Conservation (phyloP, 2,888 invertebrate genomes). For the Drosophila kambysellisi region DNA sequence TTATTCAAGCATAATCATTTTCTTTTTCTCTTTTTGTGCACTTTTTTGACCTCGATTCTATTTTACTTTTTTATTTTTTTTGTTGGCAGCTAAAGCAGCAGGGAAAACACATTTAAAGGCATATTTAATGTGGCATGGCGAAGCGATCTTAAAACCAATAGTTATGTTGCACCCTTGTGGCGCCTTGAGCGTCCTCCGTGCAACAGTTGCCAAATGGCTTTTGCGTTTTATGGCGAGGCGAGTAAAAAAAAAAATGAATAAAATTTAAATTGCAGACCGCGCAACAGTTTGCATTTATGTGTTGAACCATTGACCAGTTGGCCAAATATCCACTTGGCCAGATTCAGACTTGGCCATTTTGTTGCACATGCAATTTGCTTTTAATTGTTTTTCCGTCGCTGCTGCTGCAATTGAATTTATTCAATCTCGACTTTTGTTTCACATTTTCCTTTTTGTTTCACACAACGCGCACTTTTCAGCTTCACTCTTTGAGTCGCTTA, state of each 20-base stretch:
- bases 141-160: constrained; percentile 72
- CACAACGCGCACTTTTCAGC: constrained; percentile 42
- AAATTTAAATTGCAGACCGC: constrained; percentile 57
- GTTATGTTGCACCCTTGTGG: constrained; percentile 25
- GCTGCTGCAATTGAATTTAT: constrained; percentile 37
- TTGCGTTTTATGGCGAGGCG: constrained; percentile 56
- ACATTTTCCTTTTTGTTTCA: constrained; percentile 10
- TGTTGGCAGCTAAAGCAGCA: constrained; percentile 29
- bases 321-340: constrained; percentile 32
- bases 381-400: constrained; percentile 55
- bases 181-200: constrained; percentile 36
- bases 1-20: constrained; percentile 33
- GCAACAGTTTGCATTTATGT: constrained; percentile 81
- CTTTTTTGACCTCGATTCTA: constrained; percentile 29
- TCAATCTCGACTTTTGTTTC: constrained; percentile 37
- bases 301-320: constrained; percentile 11
- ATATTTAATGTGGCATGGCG: constrained; percentile 71
- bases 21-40: constrained; percentile 36
- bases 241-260: constrained; percentile 50
- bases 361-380: constrained; percentile 52
- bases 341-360: constrained; percentile 4
- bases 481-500: constrained; percentile 38
- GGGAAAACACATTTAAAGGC: constrained; percentile 60
- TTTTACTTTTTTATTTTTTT: constrained; percentile 2
- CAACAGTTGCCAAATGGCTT: constrained; percentile 70